These are phyloP conservation scores for Dromas ardeola DNA, from an alignment of 2,113 vertebrate species.

Conservation along the genomic window DNA sequence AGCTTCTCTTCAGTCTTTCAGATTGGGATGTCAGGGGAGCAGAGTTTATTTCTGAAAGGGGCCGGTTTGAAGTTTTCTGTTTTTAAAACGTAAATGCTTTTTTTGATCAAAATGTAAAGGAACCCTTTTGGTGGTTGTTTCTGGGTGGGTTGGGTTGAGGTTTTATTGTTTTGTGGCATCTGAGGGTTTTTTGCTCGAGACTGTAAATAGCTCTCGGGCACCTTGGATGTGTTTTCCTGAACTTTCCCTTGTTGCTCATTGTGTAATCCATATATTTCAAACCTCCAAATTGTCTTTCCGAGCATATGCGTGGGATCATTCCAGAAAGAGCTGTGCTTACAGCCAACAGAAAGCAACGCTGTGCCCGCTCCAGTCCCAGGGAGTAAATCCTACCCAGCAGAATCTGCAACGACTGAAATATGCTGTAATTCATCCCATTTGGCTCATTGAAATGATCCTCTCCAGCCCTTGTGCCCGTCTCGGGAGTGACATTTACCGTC, in stretches of 20 bases:
- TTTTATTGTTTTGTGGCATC: not conserved
- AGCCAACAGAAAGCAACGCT: not conserved
- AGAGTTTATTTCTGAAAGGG: conserved; percentile 33
- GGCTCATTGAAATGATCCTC: not conserved
- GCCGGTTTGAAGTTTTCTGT: not conserved
- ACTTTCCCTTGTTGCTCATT: not conserved
- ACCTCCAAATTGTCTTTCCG: not conserved
- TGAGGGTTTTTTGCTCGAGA: not conserved
- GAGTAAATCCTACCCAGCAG: not conserved
- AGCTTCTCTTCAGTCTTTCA: conserved; percentile 19
- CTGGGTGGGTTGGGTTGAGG: not conserved
- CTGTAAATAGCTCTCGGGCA: not conserved
- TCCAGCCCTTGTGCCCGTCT: not conserved
- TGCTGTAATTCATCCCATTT: not conserved
- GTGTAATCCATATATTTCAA: not conserved
- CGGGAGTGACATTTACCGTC: not conserved
- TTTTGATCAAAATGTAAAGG: not conserved
- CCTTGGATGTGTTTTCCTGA: not conserved
- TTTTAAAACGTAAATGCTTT: not conserved
- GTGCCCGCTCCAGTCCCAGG: not conserved
- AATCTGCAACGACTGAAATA: not conserved
- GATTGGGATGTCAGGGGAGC: not conserved
- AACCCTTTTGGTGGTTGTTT: not conserved
- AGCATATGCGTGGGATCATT: not conserved
- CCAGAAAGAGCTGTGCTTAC: not conserved